Conservation (phyloP, 1,140 invertebrate species). For the Eciton burchellii region DNA sequence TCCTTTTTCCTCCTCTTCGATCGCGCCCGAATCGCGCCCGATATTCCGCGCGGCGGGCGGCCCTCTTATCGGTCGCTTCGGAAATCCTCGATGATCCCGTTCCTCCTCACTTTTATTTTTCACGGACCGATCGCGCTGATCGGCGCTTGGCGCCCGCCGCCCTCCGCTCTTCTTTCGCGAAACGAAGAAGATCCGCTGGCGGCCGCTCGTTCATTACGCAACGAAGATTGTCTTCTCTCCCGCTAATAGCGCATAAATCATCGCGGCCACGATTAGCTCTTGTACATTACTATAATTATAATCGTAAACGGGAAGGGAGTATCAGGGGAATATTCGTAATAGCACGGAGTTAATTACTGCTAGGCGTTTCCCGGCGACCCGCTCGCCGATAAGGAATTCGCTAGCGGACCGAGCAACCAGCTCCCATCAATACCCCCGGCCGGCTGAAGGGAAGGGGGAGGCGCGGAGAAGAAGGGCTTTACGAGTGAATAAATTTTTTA, state of each 20-base stretch:
- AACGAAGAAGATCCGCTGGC: background rate
- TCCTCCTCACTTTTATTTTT: no score
- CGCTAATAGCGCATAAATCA: background rate
- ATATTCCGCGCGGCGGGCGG: constrained; percentile 23
- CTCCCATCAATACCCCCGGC: background rate
- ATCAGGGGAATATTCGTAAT: constrained; percentile 33
- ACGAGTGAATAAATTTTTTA: constrained; percentile 56
- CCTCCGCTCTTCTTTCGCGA: background rate
- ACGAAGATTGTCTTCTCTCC: background rate
- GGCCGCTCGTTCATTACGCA: background rate
- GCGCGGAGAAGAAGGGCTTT: no score
- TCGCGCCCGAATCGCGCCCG: background rate
- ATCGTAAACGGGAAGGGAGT: constrained; percentile 7
- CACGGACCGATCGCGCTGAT: no score
- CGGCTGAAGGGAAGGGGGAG: background rate
- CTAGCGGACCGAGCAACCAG: background rate
- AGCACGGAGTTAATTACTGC: constrained; percentile 34
- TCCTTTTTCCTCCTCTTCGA: constrained; percentile 21
- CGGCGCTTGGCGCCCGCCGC: no score
- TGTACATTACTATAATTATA: constrained; percentile 7
- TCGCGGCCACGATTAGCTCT: background rate
- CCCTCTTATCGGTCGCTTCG: constrained; percentile 36
- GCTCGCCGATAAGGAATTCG: constrained; percentile 28
- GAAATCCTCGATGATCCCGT: background rate
- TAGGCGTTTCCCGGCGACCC: constrained; percentile 22